Conservation (phyloP, 1,140 invertebrate genomes). For the Apocrypta bakeri region DNA sequence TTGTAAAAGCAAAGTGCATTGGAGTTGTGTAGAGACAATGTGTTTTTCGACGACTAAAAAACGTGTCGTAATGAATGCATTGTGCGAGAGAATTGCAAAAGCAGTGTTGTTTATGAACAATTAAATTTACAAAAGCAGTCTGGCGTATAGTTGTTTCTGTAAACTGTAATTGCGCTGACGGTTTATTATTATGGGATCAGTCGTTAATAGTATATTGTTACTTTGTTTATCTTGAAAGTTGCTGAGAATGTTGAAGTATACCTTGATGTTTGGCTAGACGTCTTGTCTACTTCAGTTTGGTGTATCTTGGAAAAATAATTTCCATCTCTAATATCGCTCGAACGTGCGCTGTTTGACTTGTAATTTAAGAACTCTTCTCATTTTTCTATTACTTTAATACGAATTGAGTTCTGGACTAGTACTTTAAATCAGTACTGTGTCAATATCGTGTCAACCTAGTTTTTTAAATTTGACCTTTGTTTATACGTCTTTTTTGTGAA, state of each 20-base stretch:
- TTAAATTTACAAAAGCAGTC: neutral
- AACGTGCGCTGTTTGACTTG: neutral
- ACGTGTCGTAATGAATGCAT: neutral
- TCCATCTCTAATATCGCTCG: neutral
- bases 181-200: conserved; percentile 2
- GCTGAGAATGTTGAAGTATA: neutral
- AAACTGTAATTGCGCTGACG: neutral
- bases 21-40: neutral
- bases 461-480: too few species aligned
- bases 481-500: too few species aligned
- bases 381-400: too few species aligned
- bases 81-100: neutral
- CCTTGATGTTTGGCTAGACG: neutral
- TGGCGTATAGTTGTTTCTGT: neutral
- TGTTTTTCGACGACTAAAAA: neutral
- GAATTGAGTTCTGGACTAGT: too few species aligned
- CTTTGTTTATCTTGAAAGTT: neutral
- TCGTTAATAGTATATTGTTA: neutral
- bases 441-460: too few species aligned
- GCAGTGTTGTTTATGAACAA: neutral
- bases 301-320: neutral
- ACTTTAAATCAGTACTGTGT: too few species aligned
- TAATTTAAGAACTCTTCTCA: too few species aligned
- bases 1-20: neutral
- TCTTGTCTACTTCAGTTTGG: neutral